A percentile compares a stretch with the other conserved stretches of the same genome.
Evolutionary conservation across 2,797 vertebrate genomes (phyloP).

Genomic region (Geotrypetes seraphini): DNA sequence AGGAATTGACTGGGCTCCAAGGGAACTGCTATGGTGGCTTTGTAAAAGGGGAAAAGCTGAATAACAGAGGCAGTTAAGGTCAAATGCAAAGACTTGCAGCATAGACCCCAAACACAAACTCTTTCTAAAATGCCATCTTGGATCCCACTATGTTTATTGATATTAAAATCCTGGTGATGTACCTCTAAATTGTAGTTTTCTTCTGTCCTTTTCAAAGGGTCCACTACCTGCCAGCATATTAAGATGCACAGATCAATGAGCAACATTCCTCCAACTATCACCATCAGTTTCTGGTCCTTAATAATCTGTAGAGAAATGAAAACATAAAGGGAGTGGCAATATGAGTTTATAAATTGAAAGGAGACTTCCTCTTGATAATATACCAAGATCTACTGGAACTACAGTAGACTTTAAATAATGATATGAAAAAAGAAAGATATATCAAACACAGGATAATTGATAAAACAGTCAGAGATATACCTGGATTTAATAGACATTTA

Average conservation of each 20-base stretch:
- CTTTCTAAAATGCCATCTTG: no score
- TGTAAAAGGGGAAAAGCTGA: no score
- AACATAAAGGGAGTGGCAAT: constrained; percentile 11
- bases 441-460: no score
- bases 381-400: constrained; percentile 9
- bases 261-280: constrained; percentile 97
- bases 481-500: no score
- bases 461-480: no score
- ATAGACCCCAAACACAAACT: no score
- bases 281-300: constrained; percentile 97
- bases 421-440: constrained; percentile 5
- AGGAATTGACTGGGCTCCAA: no score
- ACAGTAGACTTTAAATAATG: constrained; percentile 14
- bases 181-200: constrained; percentile 98
- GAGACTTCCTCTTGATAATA: constrained; percentile 21
- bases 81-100: no score
- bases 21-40: no score
- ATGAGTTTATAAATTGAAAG: constrained; percentile 22
- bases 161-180: constrained; percentile 33
- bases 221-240: constrained; percentile 98
- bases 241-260: constrained; percentile 97
- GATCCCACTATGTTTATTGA: constrained; percentile 23
- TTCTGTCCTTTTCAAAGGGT: constrained; percentile 91
- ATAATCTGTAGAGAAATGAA: constrained; percentile 74
- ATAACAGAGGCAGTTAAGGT: no score